Percentiles rank a stretch among this genome's conserved stretches.
Conservation (phyloP, 2,888 invertebrate species). For the Parnassius orleans region DNA sequence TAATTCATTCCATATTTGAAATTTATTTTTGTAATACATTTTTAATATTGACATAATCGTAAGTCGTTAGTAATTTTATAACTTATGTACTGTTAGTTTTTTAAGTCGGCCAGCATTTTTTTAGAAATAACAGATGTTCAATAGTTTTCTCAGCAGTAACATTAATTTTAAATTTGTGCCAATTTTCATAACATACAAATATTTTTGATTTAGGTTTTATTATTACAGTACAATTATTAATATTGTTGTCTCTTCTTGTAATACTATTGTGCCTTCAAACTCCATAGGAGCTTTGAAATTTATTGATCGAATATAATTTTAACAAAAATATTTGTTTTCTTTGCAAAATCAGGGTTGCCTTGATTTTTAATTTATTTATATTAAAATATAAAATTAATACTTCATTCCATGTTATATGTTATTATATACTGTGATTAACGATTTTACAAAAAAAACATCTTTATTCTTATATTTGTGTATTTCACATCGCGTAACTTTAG, state of each 20-base stretch:
- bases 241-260: constrained; percentile 39
- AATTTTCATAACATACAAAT: constrained; percentile 39
- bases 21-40: constrained; percentile 42
- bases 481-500: constrained; percentile 56
- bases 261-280: constrained; percentile 54
- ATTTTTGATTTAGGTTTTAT: constrained; percentile 25
- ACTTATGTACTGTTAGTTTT: constrained; percentile 30
- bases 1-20: constrained; percentile 54
- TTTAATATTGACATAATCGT: constrained; percentile 30
- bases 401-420: constrained; percentile 68
- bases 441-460: constrained; percentile 46
- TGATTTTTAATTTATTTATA: constrained; percentile 50
- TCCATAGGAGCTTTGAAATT: constrained; percentile 45
- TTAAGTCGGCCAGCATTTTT: constrained; percentile 30
- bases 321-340: constrained; percentile 35
- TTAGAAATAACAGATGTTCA: constrained; percentile 22
- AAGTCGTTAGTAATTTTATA: constrained; percentile 32
- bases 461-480: constrained; percentile 58
- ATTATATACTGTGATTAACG: constrained; percentile 73
- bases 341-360: constrained; percentile 44
- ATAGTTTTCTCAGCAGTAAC: constrained; percentile 10
- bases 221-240: constrained; percentile 52
- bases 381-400: constrained; percentile 34
- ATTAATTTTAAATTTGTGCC: constrained; percentile 40
- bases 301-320: constrained; percentile 46